Conservation (phyloP, 2,113 vertebrate genomes). For the Promerops cafer region DNA sequence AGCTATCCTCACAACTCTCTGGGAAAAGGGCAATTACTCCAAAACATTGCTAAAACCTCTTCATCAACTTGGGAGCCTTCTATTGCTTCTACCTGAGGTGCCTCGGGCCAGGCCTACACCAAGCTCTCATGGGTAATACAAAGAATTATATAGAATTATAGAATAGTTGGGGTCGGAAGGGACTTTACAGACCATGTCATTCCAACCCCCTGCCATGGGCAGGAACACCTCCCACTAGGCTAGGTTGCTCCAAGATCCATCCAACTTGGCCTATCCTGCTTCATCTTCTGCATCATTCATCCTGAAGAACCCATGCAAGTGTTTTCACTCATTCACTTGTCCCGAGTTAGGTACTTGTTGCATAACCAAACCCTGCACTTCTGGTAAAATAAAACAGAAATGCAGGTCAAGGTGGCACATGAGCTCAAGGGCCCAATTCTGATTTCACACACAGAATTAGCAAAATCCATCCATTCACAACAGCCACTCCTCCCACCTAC, state of each 20-base stretch:
- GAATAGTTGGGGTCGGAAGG: background rate
- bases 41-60: background rate
- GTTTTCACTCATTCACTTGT: background rate
- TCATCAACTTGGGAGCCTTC: background rate
- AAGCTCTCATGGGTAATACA: background rate
- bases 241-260: background rate
- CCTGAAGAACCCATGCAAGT: background rate
- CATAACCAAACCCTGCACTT: background rate
- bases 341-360: background rate
- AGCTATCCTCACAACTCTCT: background rate
- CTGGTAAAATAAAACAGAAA: background rate
- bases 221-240: background rate
- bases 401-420: rapidly evolving
- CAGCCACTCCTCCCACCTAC: background rate
- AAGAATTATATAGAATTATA: background rate
- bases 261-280: background rate
- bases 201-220: background rate
- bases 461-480: background rate
- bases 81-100: background rate
- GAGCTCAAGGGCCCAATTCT: background rate
- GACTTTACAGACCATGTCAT: background rate
- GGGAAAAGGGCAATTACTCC: background rate
- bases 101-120: background rate
- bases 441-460: background rate
- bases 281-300: background rate